phyloP scores from a whole-genome alignment of 2,113 vertebrate species.

The Indicator maculatus region DNA sequence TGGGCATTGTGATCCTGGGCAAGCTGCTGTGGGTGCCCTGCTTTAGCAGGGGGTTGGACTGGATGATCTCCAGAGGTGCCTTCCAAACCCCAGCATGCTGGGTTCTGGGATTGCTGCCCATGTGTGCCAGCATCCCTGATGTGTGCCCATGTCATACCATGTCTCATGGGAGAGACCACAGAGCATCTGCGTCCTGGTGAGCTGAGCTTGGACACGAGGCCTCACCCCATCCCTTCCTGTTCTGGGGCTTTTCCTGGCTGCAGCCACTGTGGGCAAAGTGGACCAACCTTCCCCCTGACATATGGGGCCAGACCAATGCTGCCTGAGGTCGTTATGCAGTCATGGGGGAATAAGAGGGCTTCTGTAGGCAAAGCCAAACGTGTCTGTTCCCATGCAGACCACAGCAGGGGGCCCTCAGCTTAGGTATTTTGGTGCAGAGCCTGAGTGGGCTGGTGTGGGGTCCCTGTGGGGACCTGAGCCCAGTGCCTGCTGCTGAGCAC shows the following conservation, averaged over 20 bases:
- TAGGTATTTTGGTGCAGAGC: neutral
- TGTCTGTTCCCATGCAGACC: fast-evolving
- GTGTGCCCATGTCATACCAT: neutral
- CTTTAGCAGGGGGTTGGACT: too few species aligned
- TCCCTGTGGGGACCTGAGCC: neutral
- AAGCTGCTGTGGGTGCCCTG: too few species aligned
- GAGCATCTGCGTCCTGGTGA: neutral
- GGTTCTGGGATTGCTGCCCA: fast-evolving
- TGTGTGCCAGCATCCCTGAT: fast-evolving
- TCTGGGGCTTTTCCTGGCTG: neutral
- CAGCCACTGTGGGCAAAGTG: neutral
- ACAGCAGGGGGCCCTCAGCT: neutral
- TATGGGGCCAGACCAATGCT: neutral
- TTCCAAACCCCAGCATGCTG: too few species aligned
- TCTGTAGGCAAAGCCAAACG: neutral
- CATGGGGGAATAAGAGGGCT: fast-evolving
- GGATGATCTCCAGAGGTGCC: too few species aligned
- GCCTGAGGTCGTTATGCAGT: neutral
- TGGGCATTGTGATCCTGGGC: too few species aligned
- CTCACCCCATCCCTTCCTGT: neutral
- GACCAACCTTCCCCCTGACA: neutral
- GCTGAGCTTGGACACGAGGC: neutral
- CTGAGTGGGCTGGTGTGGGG: fast-evolving
- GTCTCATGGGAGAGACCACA: neutral
- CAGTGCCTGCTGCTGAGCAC: neutral